Conservation (phyloP, 2,888 invertebrate species). For the Ctena decussata region DNA sequence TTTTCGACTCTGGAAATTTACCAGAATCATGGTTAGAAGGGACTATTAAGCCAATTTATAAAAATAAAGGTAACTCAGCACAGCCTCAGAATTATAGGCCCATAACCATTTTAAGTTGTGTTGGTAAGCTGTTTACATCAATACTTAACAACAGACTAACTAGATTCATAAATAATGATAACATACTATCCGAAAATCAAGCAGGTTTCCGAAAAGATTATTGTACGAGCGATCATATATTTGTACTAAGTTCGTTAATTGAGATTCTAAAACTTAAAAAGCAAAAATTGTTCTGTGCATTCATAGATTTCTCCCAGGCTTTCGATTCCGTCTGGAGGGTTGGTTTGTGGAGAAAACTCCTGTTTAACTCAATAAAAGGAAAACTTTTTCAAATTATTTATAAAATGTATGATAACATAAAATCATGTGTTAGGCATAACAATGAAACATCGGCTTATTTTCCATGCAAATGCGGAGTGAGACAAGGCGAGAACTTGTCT, state of each 20-base stretch:
- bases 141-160: background rate
- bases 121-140: background rate
- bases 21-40: constrained; percentile 26
- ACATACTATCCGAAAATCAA: background rate
- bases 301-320: background rate
- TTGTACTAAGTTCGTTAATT: background rate
- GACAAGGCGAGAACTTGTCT: background rate
- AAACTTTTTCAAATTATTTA: background rate
- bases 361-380: background rate
- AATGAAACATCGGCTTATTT: background rate
- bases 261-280: background rate
- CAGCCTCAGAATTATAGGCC: constrained; percentile 34
- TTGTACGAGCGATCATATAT: background rate
- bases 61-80: constrained; percentile 17
- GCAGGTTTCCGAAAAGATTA: constrained; percentile 4
- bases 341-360: background rate
- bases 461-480: background rate
- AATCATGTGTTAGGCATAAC: background rate
- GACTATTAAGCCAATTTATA: constrained; percentile 35
- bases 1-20: constrained; percentile 21
- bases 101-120: constrained; percentile 15
- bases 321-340: background rate
- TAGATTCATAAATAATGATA: background rate
- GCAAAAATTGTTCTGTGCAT: background rate
- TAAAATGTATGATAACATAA: background rate